Conservation (phyloP, 2,797 vertebrate genomes). For the Limosa lapponica region DNA sequence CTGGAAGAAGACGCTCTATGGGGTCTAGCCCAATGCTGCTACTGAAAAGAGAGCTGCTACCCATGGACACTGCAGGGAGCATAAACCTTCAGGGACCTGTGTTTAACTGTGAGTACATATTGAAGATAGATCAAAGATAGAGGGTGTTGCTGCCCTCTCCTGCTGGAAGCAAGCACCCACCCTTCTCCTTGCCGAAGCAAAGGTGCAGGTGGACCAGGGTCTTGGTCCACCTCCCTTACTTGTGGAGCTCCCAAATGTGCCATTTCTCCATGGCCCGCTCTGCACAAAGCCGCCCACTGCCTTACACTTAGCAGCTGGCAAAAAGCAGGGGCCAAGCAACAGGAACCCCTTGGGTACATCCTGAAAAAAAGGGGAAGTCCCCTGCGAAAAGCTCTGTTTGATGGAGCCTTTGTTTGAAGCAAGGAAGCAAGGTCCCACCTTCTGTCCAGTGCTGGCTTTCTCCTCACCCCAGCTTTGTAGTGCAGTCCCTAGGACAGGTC, state of each 20-base stretch:
- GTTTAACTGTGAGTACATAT: fast-evolving
- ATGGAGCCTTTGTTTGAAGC: not conserved
- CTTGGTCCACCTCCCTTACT: not conserved
- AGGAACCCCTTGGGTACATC: not conserved
- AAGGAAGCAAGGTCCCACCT: not conserved
- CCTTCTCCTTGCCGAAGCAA: not conserved
- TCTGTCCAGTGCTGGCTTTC: not conserved
- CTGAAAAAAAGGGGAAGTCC: not conserved
- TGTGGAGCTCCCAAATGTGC: not conserved
- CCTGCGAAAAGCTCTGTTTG: not conserved
- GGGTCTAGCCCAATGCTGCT: not conserved
- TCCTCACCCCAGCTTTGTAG: not conserved
- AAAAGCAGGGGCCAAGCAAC: not conserved
- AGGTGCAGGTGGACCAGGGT: not conserved
- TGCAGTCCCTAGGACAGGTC: not conserved
- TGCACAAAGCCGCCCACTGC: not conserved
- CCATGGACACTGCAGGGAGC: not conserved
- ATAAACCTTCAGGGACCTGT: not conserved
- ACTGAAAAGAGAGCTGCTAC: not conserved
- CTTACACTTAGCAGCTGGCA: not conserved
- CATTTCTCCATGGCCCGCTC: not conserved
- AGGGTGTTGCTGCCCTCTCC: not conserved
- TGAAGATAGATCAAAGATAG: fast-evolving
- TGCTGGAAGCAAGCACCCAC: not conserved
- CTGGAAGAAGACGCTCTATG: not conserved